phyloP scores from a whole-genome alignment of 2,113 vertebrate genomes.

The Heloderma charlesbogerti region DNA sequence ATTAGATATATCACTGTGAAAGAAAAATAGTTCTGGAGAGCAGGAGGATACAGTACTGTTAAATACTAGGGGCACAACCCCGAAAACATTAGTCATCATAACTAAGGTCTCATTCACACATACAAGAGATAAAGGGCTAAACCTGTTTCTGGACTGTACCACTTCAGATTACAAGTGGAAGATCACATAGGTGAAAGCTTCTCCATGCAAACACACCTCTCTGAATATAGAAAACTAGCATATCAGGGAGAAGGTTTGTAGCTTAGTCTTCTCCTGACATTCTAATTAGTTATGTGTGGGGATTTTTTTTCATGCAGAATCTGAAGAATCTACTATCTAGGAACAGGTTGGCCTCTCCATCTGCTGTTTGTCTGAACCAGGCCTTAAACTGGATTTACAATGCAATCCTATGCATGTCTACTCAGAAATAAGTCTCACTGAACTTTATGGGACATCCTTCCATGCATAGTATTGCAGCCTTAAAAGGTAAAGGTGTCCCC shows the following conservation, averaged over 20 bases:
- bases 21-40: background rate
- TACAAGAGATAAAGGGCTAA: background rate
- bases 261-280: too few relatives aligned
- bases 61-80: background rate
- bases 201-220: background rate
- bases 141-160: background rate
- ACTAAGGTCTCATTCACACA: background rate
- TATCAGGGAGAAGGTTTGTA: too few relatives aligned
- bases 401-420: too few relatives aligned
- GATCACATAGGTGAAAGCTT: constrained; percentile 21
- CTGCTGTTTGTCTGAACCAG: too few relatives aligned
- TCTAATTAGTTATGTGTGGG: background rate
- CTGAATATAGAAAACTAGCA: background rate
- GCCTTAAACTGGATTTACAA: too few relatives aligned
- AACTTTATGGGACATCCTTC: too few relatives aligned
- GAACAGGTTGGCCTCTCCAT: too few relatives aligned
- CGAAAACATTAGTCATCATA: background rate
- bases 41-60: background rate
- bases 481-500: too few relatives aligned
- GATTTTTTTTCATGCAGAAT: background rate
- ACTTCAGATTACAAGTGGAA: background rate
- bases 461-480: too few relatives aligned
- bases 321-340: background rate
- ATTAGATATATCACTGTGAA: background rate
- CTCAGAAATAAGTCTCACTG: too few relatives aligned